Conservation (phyloP, 2,113 vertebrate species). For the Sus scrofa region T2T-Sscrofa CM000813.6:15086001-15086500, state of each 20-base stretch:
- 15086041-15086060: constrained; percentile 40
- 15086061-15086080: constrained; percentile 53
- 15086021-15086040: neutral
- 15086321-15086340: neutral
- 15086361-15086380: neutral
- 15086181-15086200: constrained; percentile 41
- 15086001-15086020: constrained; percentile 50
- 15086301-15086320: neutral
- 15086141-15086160: constrained; percentile 57
- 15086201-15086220: constrained; percentile 65
- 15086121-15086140: constrained; percentile 64
- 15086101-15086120: constrained; percentile 66
- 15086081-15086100: constrained; percentile 52
- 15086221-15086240: constrained; percentile 41
- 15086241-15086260: neutral
- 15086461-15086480: neutral
- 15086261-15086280: constrained; percentile 60
- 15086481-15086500: too few species aligned
- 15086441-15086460: neutral
- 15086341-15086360: neutral
- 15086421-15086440: too few species aligned
- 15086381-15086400: too few species aligned
- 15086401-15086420: neutral
- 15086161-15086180: neutral
- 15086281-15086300: neutral